Percentiles rank a stretch among this genome's conserved stretches.
Evolutionary conservation across 1,140 invertebrate species (phyloP).

Genomic region (Tribolium madens): DNA sequence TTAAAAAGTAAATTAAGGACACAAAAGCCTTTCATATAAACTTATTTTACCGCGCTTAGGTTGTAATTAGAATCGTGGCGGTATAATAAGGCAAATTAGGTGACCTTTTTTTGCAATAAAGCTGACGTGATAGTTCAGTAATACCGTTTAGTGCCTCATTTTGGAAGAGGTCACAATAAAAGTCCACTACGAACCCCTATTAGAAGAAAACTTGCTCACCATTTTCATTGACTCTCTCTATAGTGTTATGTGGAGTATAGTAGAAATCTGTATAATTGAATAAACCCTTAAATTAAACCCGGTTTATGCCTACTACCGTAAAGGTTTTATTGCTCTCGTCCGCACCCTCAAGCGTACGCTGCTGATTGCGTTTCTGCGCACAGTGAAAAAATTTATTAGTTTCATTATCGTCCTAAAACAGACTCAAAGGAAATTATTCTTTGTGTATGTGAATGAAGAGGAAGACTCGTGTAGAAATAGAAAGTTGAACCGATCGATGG

Average conservation of each 20-base stretch:
- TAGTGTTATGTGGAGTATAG: neutral
- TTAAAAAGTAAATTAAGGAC: too few relatives aligned
- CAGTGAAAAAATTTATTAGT: conserved; percentile 2
- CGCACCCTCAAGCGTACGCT: neutral
- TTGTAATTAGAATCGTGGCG: too few relatives aligned
- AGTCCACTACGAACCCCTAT: neutral
- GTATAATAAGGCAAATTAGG: too few relatives aligned
- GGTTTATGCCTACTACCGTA: neutral
- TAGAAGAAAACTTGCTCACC: neutral
- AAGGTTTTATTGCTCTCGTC: conserved; percentile 2
- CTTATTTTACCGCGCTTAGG: too few relatives aligned
- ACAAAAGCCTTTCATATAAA: too few relatives aligned
- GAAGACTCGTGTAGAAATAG: neutral
- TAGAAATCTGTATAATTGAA: conserved; percentile 14
- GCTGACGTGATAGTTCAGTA: too few relatives aligned
- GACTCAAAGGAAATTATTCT: neutral
- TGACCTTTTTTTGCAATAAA: too few relatives aligned
- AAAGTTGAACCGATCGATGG: neutral
- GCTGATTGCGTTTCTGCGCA: neutral
- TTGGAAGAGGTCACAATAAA: neutral
- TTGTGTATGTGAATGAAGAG: neutral
- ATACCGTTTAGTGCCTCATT: too few relatives aligned
- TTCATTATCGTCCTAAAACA: conserved; percentile 5
- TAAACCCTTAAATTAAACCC: conserved; percentile 17
- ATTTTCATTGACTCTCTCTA: neutral